Evolutionary conservation across 2,888 invertebrate genomes (phyloP), one percentile per base, ranked within the genome.

Genomic region (Invenusta paracnida): DNA sequence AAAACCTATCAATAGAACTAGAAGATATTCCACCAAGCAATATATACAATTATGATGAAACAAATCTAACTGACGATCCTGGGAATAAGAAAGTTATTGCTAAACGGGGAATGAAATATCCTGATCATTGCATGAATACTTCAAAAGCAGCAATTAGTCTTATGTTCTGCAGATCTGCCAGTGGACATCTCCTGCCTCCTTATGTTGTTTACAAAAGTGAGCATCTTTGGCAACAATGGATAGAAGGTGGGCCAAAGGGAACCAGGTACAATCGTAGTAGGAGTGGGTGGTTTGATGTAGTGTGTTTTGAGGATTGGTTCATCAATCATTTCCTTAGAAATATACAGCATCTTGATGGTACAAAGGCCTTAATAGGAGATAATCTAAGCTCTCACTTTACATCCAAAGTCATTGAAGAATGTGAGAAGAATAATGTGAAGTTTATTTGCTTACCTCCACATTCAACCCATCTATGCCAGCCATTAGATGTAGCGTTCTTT

Each of bases 151-250:
- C 88, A 11, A 89, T 87, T 29, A 89, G 89, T 0, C 89, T 88
- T 13, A 92, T 92, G 91, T 88, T 91, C 84, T 89, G 90, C 85
- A 90, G 88, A 13, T 89, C 89, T 73, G 91, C 91, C 11, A 88
- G 87, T 85, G 92, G 92, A 1, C 86, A 88, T 73, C 28, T 91
- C 0, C 87, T 92, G 30, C 91, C 91, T 1, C 88, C 89, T 29
- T 92, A 92, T 87, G 90, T 92, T 1, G 90, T 91, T 0, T 92
- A 92, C 87, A 92, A 92, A 88, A 88, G 91, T 0, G 88, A 88
- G 85, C 85, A 91, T 86, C 67, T 92, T n/a, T 91, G 90, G 88
- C 87, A 89, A 73, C 89, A 90, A 5, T 92, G 92, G 92, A 89
- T 88, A 1, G 87, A 88, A 87, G 89, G 90, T 82, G 92, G 92